Evolutionary conservation across 2,113 vertebrate species (phyloP), one percentile per base, ranked within the genome.

Genomic region (Polypterus bichir): DNA sequence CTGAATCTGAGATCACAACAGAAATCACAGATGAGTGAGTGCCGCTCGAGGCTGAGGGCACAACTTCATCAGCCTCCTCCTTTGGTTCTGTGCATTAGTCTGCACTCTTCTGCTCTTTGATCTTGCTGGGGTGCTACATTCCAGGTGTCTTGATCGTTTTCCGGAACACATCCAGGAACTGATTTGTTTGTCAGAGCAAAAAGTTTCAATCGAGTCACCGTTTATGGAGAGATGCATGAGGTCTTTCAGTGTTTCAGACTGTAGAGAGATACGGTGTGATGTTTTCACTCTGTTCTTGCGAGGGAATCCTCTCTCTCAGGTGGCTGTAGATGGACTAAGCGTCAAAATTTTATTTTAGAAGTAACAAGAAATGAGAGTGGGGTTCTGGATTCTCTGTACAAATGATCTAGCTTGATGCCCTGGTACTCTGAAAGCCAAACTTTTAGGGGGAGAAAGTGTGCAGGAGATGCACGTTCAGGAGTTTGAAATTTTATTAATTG

Each of bases 141-240:
- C 60, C 60, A 62, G 49, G 60, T 53, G 60, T 62, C 27, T 27
- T 27, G 27, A 27, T 1, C 27, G 1, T 27, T 27, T 27, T 27
- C 27, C 60, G 51, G 48, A 61, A 61, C 8, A 61, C 47, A 61
- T 61, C 59, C 60, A 62, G 60, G 49, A 62, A 54, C 60, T 3
- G 54, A 62, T 9, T 61, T 48, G 9, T 3, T 61, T 61, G 60
- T 61, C 60, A 61, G 60, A 49, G 60, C 60, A 61, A 62, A 62
- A 62, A 53, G 49, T 9, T 62, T 62, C 11, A 54, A 62, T 7
- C 49, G 27, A 47, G 27, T 61, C 59, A n/a, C 59, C 59, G 49
- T 61, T 27, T 27, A 27, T 27, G 27, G 27, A 27, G 27, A 27
- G 27, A 27, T 27, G 27, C 27, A 27, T 27, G 27, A 27, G 27